Conservation (phyloP, 2,113 vertebrate species). For the Indicator maculatus region DNA sequence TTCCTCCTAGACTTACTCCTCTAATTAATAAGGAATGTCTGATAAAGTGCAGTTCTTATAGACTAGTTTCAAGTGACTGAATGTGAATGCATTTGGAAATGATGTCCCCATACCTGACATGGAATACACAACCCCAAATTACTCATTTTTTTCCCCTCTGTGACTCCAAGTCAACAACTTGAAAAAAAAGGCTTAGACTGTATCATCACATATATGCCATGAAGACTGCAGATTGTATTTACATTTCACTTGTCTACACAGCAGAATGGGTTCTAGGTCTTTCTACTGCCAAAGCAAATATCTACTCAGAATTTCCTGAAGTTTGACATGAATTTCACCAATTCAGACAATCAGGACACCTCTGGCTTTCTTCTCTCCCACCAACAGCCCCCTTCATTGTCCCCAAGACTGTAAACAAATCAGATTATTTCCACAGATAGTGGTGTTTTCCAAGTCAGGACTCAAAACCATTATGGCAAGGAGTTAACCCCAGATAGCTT, state of each 20-base stretch:
- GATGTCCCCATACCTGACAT: not conserved
- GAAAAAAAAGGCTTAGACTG: not conserved
- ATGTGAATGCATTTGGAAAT: not conserved
- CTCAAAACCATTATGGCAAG: not conserved
- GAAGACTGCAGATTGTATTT: not conserved
- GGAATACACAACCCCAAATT: not conserved
- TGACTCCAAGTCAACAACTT: not conserved
- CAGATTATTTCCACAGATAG: not conserved
- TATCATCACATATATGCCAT: not conserved
- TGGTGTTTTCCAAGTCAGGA: not conserved
- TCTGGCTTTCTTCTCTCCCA: not conserved
- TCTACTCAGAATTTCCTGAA: not conserved
- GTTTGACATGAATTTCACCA: not conserved
- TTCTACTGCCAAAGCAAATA: not conserved
- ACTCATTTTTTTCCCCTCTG: not conserved
- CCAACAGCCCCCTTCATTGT: too few relatives aligned
- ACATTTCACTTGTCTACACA: not conserved
- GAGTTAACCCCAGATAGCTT: not conserved
- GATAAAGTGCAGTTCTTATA: conserved; percentile 1
- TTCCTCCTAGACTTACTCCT: not conserved
- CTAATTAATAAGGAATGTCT: conserved; percentile 21
- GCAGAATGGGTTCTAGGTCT: not conserved
- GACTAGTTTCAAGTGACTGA: not conserved
- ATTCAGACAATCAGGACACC: not conserved
- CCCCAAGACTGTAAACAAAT: not conserved